A percentile compares a stretch with the other conserved stretches of the same genome.
Evolutionary conservation across 2,797 vertebrate genomes (phyloP).

Genomic region (Chiroxiphia lanceolata): DNA sequence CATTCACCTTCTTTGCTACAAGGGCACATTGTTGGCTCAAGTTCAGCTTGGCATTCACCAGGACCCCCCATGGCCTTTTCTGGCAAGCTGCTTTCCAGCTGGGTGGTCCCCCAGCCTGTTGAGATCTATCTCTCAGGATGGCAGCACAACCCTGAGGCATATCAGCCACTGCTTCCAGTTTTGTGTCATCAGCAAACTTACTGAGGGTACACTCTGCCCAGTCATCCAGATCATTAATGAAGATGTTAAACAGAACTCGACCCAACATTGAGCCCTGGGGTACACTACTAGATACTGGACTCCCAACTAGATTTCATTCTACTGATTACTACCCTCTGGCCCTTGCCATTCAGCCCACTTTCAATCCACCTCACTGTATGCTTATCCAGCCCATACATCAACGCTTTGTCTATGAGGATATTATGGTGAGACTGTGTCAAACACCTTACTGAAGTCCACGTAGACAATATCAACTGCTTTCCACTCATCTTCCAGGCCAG

Average conservation of each 20-base stretch:
- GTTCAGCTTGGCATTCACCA: background rate
- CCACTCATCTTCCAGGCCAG: background rate
- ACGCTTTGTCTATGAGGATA: background rate
- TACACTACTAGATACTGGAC: background rate
- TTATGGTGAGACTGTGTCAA: background rate
- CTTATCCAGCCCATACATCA: background rate
- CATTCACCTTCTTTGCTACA: background rate
- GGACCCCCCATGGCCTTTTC: background rate
- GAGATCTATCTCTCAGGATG: background rate
- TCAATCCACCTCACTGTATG: background rate
- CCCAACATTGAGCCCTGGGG: background rate
- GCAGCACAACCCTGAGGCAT: background rate
- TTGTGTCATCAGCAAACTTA: too few relatives aligned
- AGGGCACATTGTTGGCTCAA: background rate
- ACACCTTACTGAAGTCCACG: background rate
- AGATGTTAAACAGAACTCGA: background rate
- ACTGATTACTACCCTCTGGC: background rate
- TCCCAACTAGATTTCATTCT: background rate
- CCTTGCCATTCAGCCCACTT: background rate
- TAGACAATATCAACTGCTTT: background rate
- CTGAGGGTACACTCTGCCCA: background rate
- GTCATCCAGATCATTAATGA: background rate
- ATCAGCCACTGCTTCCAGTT: too few relatives aligned
- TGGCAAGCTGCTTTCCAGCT: background rate
- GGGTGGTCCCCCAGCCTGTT: background rate